phyloP scores from a whole-genome alignment of 1,140 invertebrate species.

The Meloidogyne floridensis region DNA sequence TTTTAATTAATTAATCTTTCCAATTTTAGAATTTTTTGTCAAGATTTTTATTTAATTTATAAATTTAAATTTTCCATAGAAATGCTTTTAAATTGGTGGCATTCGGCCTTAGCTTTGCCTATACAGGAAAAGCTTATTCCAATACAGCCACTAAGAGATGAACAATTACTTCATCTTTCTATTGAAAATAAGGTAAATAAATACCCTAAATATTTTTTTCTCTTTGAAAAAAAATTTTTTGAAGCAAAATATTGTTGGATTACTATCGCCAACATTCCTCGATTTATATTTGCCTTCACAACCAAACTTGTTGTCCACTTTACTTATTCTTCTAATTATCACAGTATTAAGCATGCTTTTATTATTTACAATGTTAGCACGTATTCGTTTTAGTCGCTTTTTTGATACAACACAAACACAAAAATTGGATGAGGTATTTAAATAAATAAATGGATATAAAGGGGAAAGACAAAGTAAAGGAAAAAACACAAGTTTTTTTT shows the following conservation, averaged over 20 bases:
- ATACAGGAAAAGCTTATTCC: not conserved
- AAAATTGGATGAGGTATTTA: conserved; percentile 1
- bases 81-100: not conserved
- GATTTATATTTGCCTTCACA: conserved; percentile 18
- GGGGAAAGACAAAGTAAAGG: too few relatives aligned
- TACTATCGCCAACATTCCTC: not conserved
- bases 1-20: too few relatives aligned
- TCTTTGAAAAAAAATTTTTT: not conserved
- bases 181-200: conserved; percentile 10
- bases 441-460: not conserved
- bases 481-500: too few relatives aligned
- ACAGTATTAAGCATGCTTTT: conserved; percentile 8
- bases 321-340: conserved; percentile 3
- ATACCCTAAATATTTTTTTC: not conserved
- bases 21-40: too few relatives aligned
- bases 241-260: conserved; percentile 4
- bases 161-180: not conserved
- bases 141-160: not conserved
- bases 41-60: too few relatives aligned
- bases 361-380: conserved; percentile 11
- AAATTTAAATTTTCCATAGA: not conserved
- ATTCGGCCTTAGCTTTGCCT: not conserved
- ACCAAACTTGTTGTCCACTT: conserved; percentile 14
- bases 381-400: not conserved
- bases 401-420: conserved; percentile 2